Evolutionary conservation across 1,140 invertebrate genomes (phyloP).

Genomic region (Apocrypta bakeri): DNA sequence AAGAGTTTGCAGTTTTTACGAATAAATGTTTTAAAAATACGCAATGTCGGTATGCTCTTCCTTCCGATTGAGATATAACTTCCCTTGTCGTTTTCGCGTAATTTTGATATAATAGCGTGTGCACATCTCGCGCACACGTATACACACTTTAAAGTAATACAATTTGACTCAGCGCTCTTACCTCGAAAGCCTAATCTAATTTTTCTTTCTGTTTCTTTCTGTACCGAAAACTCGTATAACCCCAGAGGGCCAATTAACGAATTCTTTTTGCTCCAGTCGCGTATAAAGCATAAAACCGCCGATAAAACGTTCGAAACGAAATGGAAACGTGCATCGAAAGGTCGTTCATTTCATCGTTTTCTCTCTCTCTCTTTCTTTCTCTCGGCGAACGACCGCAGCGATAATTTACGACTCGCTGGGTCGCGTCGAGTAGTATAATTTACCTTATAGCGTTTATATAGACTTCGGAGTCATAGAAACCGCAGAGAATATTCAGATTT

Average conservation of each 20-base stretch:
- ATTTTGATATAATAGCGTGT: too few relatives aligned
- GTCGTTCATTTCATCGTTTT: background rate
- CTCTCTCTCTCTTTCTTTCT: background rate
- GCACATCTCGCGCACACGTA: too few relatives aligned
- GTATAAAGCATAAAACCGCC: too few relatives aligned
- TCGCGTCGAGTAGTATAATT: constrained; percentile 39
- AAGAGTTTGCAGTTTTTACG: too few relatives aligned
- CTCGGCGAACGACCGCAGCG: background rate
- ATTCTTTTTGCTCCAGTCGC: background rate
- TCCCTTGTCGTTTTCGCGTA: too few relatives aligned
- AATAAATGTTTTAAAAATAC: too few relatives aligned
- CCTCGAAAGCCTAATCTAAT: background rate
- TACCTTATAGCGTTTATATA: constrained; percentile 23
- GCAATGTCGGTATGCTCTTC: background rate
- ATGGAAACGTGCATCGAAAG: too few relatives aligned
- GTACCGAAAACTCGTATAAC: background rate
- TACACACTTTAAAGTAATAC: too few relatives aligned
- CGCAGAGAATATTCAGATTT: constrained; percentile 44
- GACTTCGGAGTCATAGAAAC: constrained; percentile 40
- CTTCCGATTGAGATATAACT: background rate
- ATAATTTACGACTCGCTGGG: constrained; percentile 42
- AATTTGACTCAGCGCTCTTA: background rate
- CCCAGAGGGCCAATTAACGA: background rate
- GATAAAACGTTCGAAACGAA: too few relatives aligned
- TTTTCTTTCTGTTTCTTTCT: background rate